Evolutionary conservation across 35 echinoderm and acorn worm genomes (phyloP).

Genomic region (Lytechinus variegatus): DNA sequence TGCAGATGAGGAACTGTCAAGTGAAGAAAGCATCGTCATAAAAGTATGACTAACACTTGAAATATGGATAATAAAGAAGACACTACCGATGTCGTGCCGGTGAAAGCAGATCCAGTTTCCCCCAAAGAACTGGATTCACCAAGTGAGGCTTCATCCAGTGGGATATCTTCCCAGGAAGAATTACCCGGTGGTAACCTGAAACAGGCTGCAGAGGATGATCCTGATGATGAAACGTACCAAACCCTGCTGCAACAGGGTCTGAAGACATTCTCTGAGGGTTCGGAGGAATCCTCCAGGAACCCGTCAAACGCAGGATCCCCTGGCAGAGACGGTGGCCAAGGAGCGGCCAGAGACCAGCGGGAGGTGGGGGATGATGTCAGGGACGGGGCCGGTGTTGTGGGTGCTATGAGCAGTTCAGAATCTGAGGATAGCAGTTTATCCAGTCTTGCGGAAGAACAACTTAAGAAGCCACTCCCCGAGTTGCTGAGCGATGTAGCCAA

Average conservation of each 20-base stretch:
- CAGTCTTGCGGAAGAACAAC: constrained; percentile 37
- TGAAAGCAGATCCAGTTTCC: background rate
- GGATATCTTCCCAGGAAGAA: constrained; percentile 19
- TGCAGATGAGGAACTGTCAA: background rate
- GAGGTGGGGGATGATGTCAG: background rate
- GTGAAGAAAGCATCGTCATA: background rate
- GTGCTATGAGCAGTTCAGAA: background rate
- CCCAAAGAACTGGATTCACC: background rate
- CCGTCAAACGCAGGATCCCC: background rate
- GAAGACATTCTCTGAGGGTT: background rate
- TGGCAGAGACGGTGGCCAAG: background rate
- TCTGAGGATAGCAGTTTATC: background rate
- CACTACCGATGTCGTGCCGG: background rate
- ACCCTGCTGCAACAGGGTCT: background rate
- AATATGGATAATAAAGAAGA: background rate
- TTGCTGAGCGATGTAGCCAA: constrained; percentile 72
- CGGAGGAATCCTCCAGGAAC: background rate
- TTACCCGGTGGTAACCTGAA: background rate
- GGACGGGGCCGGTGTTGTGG: background rate
- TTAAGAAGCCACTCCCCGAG: constrained; percentile 70
- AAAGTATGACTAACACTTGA: background rate
- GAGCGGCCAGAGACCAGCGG: background rate
- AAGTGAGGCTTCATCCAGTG: constrained; percentile 6
- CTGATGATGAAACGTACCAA: background rate
- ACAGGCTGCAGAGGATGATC: background rate